A percentile compares a stretch with the other conserved stretches of the same genome.
phyloP scores from a whole-genome alignment of 2,888 invertebrate genomes.

The Drosophila neoperkinsi region DNA sequence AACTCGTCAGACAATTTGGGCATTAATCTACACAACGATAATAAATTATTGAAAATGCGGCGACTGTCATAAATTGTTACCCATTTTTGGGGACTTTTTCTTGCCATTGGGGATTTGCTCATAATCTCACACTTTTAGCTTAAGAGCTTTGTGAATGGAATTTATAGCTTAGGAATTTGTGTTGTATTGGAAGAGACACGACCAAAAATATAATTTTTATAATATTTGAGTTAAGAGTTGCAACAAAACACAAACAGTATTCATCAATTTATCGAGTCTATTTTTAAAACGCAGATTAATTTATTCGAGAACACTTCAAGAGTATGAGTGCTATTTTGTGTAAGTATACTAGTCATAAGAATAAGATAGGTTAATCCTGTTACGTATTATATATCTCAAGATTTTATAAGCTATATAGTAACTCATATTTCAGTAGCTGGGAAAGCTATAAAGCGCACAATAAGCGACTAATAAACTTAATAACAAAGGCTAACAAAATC shows the following conservation, averaged over 20 bases:
- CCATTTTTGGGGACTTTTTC: constrained; percentile 32
- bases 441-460: background rate
- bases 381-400: background rate
- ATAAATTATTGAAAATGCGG: constrained; percentile 42
- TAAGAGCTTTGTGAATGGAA: constrained; percentile 4
- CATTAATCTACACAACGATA: constrained; percentile 52
- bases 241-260: background rate
- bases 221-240: background rate
- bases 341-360: constrained; percentile 6
- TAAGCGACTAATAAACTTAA: background rate
- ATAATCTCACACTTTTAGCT: constrained; percentile 26
- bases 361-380: constrained; percentile 16
- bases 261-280: background rate
- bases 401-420: background rate
- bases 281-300: background rate
- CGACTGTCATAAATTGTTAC: constrained; percentile 23
- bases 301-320: background rate
- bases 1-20: constrained; percentile 50
- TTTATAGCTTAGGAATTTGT: background rate
- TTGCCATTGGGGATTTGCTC: constrained; percentile 11
- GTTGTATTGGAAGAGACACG: background rate
- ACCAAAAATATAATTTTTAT: background rate
- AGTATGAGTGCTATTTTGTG: background rate
- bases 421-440: constrained; percentile 12
- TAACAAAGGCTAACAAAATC: background rate